Base-by-base conservation (phyloP, 2,888 invertebrate species). In the Pycnomerus fuliginosus region DNA sequence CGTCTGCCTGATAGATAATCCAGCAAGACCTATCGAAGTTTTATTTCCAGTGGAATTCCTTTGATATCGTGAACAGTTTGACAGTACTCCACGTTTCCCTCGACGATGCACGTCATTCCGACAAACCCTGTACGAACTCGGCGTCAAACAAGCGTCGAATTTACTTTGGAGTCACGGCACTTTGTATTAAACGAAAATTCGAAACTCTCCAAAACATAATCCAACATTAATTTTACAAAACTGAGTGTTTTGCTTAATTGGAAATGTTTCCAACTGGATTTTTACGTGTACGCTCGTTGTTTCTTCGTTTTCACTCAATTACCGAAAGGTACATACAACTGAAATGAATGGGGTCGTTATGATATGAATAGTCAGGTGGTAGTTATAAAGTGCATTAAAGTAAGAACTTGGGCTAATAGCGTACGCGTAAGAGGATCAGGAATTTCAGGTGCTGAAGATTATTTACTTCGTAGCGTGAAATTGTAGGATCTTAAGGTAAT, bases 381-480 rank as follows among this genome's bases (percentile, higher is more conserved):
- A 48, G 44, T 50, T 52, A 46, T 48, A 38, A 50, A 50, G 42
- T 54, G 52, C 52, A 54, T 45, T 37, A 54, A 54, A 56, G 47
- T 50, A 52, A 43, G 51, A 53, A 58, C 52, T 39, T 47, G 39
- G 43, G 48, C 53, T 56, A 52, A 54, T 56, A 50, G 48, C 53
- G 50, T 49, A 57, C 55, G 53, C 54, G 50, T 56, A 58, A 59
- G 60, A 55, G 58, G 59, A 60, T 58, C 54, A 56, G 55, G 55
- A 56, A 58, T 54, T 56, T 61, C 61, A 61, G 58, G 59, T 60
- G 58, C 49, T 50, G 55, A 56, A 58, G 59, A 56, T 60, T 61
- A 61, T 59, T 60, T 60, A 60, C 59, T 53, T 57, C 48, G 47
- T 52, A 58, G 59, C 61, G 56, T 58, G 56, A 60, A 61, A 60